phyloP scores from a whole-genome alignment of 2,113 vertebrate species.

The Lagopus leucura region DNA sequence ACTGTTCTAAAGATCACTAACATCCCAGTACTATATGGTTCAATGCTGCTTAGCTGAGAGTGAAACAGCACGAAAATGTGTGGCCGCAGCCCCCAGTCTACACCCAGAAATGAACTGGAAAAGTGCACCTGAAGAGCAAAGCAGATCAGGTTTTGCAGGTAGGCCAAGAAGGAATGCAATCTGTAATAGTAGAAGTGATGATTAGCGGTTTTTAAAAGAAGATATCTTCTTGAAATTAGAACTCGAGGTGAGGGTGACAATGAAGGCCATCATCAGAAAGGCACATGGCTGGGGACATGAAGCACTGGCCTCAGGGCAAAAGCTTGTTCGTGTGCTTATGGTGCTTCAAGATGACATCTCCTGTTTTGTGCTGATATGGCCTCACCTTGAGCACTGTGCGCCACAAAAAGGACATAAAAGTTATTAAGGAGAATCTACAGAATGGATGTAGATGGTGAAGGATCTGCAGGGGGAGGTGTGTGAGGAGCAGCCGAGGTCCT shows the following conservation, averaged over 20 bases:
- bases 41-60: neutral
- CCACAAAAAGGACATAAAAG: neutral
- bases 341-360: fast-evolving
- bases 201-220: slow-evolving; percentile 10
- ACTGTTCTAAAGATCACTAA: neutral
- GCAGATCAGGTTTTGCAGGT: slow-evolving; percentile 17
- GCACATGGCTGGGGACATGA: neutral
- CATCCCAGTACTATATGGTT: no score
- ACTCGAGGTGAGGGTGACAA: neutral
- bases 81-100: neutral
- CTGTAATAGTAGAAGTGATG: slow-evolving; percentile 37
- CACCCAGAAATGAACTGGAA: neutral
- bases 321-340: neutral
- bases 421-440: neutral
- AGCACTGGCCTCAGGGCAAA: fast-evolving
- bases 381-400: neutral
- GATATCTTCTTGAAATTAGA: slow-evolving; percentile 13
- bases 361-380: neutral
- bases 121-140: neutral
- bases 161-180: neutral
- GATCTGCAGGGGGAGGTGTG: neutral
- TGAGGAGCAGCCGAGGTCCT: neutral
- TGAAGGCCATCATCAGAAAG: neutral
- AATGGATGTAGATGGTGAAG: neutral
- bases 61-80: fast-evolving